Evolutionary conservation across 2,888 invertebrate genomes (phyloP).

Genomic region (Mesoligia furuncula): DNA sequence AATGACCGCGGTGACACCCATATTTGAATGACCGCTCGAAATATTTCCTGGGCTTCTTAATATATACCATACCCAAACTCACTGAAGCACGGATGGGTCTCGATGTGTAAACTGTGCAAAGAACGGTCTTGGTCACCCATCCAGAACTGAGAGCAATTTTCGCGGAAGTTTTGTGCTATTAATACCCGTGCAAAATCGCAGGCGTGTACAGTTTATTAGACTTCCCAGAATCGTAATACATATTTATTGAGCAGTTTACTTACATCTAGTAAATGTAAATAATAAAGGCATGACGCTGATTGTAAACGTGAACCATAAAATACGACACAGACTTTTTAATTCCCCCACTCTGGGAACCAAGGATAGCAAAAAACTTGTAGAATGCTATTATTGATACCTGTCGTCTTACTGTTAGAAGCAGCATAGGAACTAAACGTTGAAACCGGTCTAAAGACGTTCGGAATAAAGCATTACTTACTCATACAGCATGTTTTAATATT

Average conservation of each 20-base stretch:
- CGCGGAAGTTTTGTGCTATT: conserved; percentile 17
- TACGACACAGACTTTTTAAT: conserved; percentile 6
- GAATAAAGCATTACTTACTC: conserved; percentile 32
- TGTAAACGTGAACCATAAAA: conserved; percentile 27
- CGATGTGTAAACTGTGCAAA: conserved; percentile 8
- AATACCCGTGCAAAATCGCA: conserved; percentile 36
- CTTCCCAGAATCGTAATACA: conserved; percentile 42
- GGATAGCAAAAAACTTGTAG: conserved; percentile 37
- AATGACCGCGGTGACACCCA: no score
- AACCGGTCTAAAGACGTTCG: conserved; percentile 37
- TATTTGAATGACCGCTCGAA: background rate
- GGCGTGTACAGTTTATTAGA: conserved; percentile 30
- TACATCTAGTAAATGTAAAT: conserved; percentile 17
- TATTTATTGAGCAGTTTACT: conserved; percentile 40
- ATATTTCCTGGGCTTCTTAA: background rate
- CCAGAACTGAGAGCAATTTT: conserved; percentile 22
- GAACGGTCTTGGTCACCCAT: conserved; percentile 25
- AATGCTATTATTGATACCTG: conserved; percentile 51
- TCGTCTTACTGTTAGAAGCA: conserved; percentile 45
- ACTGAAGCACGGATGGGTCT: background rate
- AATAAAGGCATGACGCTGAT: conserved; percentile 32
- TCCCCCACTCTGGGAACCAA: conserved; percentile 3
- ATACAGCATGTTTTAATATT: conserved; percentile 26
- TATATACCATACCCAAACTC: background rate
- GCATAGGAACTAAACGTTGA: conserved; percentile 43